Conservation (phyloP, 2,113 vertebrate genomes). For the Cacatua alba region DNA sequence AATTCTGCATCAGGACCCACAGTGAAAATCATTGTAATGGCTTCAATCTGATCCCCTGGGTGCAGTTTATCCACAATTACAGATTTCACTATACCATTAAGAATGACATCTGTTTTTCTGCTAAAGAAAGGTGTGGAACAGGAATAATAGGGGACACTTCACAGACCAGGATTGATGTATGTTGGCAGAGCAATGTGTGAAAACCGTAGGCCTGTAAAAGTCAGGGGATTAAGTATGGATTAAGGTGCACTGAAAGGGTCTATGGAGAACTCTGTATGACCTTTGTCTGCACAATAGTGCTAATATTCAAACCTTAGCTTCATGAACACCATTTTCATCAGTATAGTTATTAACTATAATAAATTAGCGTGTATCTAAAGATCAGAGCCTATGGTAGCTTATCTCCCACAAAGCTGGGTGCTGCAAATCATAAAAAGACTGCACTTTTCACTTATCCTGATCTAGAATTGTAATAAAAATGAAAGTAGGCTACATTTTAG, state of each 20-base stretch:
- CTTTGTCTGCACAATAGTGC: not conserved
- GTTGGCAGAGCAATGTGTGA: constrained; percentile 12
- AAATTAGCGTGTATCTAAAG: not conserved
- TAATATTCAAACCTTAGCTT: not conserved
- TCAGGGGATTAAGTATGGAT: not conserved
- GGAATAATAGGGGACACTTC: constrained; percentile 19
- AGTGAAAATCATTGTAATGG: constrained; percentile 11
- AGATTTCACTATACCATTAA: not conserved
- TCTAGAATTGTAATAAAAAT: not conserved
- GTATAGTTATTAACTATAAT: not conserved
- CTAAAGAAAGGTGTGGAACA: not conserved
- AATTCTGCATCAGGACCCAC: not conserved
- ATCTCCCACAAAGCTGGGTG: not conserved
- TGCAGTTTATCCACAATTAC: not conserved
- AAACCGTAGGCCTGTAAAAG: not conserved
- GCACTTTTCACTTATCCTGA: not conserved
- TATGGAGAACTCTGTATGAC: constrained; percentile 11
- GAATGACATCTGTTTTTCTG: constrained; percentile 10
- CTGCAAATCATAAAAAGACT: not conserved
- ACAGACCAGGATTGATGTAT: not conserved
- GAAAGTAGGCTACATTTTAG: not conserved
- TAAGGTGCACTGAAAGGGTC: not conserved
- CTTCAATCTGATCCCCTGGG: not conserved
- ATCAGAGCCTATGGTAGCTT: not conserved
- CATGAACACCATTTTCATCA: not conserved